phyloP scores from a whole-genome alignment of 2,888 invertebrate genomes.

The Protodeltote pygarga region DNA sequence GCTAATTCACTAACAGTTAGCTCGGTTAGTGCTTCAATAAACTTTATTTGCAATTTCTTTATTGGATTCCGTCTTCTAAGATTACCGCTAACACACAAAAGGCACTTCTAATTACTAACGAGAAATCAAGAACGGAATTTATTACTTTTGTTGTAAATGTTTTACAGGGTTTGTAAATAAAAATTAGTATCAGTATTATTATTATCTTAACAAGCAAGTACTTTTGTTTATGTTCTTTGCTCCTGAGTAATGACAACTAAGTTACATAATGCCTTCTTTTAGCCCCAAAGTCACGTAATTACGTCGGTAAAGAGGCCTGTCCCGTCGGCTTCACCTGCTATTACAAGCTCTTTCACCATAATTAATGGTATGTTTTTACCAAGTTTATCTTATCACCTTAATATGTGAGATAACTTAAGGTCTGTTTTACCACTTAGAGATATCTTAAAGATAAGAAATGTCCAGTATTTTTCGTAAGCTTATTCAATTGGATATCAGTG shows the following conservation, averaged over 20 bases:
- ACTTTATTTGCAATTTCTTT: too few relatives aligned
- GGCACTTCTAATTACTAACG: too few relatives aligned
- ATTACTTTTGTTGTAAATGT: too few relatives aligned
- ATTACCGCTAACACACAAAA: background rate
- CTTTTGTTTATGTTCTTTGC: background rate
- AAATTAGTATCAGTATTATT: background rate
- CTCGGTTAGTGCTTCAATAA: too few relatives aligned
- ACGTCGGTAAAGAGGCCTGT: slow-evolving; percentile 39
- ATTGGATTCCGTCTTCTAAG: background rate
- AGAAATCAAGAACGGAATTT: too few relatives aligned
- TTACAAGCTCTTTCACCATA: slow-evolving; percentile 43
- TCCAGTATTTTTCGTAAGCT: slow-evolving; percentile 25
- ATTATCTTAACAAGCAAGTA: background rate
- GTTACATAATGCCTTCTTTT: slow-evolving; percentile 32
- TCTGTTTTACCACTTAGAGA: slow-evolving; percentile 49
- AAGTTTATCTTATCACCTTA: slow-evolving; percentile 47
- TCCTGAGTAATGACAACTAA: slow-evolving; percentile 29
- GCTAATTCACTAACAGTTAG: background rate
- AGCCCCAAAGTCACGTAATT: slow-evolving; percentile 44
- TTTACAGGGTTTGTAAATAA: too few relatives aligned
- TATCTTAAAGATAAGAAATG: slow-evolving; percentile 38
- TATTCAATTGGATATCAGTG: slow-evolving; percentile 23
- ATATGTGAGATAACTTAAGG: slow-evolving; percentile 45
- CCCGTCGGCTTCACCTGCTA: slow-evolving; percentile 34
- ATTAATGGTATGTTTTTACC: slow-evolving; percentile 48